Percentiles rank a stretch among this genome's conserved stretches.
phyloP scores from a whole-genome alignment of 2,888 invertebrate species.

The Drosophila prolongata region DNA sequence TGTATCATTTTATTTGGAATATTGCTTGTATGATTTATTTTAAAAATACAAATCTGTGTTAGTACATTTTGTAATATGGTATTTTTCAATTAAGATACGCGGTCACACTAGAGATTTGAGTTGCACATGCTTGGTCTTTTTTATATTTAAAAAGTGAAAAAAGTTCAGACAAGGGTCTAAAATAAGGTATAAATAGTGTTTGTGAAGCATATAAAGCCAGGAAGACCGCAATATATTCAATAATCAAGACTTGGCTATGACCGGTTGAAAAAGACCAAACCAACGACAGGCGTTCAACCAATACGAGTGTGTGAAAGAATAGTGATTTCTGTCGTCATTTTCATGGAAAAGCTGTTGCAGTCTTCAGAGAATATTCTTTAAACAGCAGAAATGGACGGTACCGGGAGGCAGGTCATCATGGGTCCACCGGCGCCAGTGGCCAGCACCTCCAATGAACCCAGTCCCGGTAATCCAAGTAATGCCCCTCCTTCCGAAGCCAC shows the following conservation, averaged over 20 bases:
- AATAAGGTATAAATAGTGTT: not conserved
- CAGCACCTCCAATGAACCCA: not conserved
- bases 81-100: not conserved
- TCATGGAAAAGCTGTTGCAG: not conserved
- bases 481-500: not conserved
- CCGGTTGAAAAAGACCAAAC: not conserved
- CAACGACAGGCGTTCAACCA: slow-evolving; percentile 1
- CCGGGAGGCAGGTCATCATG: slow-evolving; percentile 8
- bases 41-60: too few relatives aligned
- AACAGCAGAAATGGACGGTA: slow-evolving; percentile 3
- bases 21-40: too few relatives aligned
- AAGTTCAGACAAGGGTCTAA: not conserved
- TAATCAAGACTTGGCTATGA: too few relatives aligned
- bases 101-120: slow-evolving; percentile 4
- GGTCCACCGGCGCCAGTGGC: slow-evolving; percentile 31
- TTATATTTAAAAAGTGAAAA: slow-evolving; percentile 25
- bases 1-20: too few relatives aligned
- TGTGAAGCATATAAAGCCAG: not conserved
- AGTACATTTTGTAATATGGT: not conserved
- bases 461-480: not conserved
- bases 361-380: not conserved
- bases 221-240: not conserved
- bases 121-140: slow-evolving; percentile 42
- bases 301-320: not conserved
- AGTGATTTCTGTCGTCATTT: slow-evolving; percentile 14